Percentiles rank a stretch among this genome's conserved stretches.
phyloP scores from a whole-genome alignment of 2,888 invertebrate species.

The Leistus spinibarbis region DNA sequence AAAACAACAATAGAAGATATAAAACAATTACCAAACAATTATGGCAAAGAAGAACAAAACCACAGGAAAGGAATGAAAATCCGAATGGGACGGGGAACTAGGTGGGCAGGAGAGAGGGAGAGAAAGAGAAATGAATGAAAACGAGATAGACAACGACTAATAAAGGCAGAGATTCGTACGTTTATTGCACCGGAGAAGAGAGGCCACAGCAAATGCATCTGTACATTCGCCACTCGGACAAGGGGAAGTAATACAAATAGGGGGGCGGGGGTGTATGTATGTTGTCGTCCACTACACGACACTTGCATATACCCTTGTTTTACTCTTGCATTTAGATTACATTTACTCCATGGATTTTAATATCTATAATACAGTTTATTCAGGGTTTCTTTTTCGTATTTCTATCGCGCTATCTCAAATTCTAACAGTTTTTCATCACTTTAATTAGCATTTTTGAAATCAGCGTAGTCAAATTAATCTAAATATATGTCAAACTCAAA shows the following conservation, averaged over 20 bases:
- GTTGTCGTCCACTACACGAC: not conserved
- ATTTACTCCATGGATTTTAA: not conserved
- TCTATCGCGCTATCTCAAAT: no score
- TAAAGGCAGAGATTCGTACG: conserved; percentile 27
- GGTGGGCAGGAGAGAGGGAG: not conserved
- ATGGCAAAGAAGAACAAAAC: conserved; percentile 25
- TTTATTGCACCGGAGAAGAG: conserved; percentile 14
- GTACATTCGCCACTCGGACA: not conserved
- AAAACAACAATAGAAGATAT: conserved; percentile 29
- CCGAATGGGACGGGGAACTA: conserved; percentile 1
- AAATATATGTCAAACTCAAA: no score
- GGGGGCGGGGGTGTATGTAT: not conserved
- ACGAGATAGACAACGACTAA: conserved; percentile 12
- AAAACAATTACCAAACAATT: conserved; percentile 32
- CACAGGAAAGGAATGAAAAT: conserved; percentile 13
- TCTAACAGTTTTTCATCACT: no score
- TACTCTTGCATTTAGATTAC: not conserved
- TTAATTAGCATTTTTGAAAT: no score
- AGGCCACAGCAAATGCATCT: not conserved
- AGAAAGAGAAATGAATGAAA: not conserved
- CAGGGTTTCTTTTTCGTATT: not conserved
- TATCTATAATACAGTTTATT: not conserved
- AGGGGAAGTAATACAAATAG: not conserved
- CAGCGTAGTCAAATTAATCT: no score
- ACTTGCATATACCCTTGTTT: not conserved